Evolutionary conservation across 2,888 invertebrate genomes (phyloP), one percentile per base, ranked within the genome.

Genomic region (Dolichomitus sp.): DNA sequence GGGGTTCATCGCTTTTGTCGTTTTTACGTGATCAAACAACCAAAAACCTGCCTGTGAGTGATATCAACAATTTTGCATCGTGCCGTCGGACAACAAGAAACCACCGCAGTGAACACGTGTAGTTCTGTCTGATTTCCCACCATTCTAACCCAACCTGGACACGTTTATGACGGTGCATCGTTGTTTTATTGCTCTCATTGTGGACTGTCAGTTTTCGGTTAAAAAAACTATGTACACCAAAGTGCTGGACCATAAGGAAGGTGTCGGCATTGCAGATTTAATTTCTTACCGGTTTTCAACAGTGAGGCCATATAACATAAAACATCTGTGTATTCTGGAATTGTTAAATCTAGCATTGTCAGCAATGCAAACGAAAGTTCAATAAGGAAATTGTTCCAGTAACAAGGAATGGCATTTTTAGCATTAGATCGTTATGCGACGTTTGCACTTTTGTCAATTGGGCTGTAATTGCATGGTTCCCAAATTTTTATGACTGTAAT

Each of bases 51-150:
- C 23, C 42, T 7, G 70, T 50, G 69, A 37, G 77, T 69, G 77
- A 77, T 30, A 77, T 48, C 11, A 30, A 40, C 45, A 37, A 52
- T 33, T 12, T 14, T 12, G 52, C 50, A 19, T 40, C 52, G 69
- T 54, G 69, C 69, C 69, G 69, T 54, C 69, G 69, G 52, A 69
- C n/a, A 54, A 19, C n/a, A 30, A 12, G 33, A 14, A 19, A 23
- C 19, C 17, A 40, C 6, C 9, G 27, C 48, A 69, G 69, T 69
- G 69, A 40, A 40, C 37, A 23, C 33, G 52, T 69, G 54, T 69
- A n/a, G 0, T 19, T 52, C 23, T 52, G 23, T 4, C 48, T 48
- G 17, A 52, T 19, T 23, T 3, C 3, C 2, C 52, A 23, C 19
- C 1, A 11, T 52, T 52, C 0, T 19, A 9, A 52, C 52, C 52